Evolutionary conservation across 2,113 vertebrate species (phyloP).

Genomic region (Pipa parva): DNA sequence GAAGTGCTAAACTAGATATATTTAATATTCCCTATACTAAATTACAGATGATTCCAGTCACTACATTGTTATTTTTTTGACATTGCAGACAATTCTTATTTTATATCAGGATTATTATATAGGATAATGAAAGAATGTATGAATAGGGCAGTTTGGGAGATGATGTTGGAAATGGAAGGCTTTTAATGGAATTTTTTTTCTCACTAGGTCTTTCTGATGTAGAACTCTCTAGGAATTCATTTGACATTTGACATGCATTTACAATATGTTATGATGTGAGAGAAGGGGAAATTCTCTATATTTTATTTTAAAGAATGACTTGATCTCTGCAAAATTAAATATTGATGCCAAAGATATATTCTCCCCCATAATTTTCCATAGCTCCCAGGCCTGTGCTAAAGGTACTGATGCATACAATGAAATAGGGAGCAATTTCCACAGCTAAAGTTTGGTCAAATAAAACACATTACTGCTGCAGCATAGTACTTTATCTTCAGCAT

Average conservation of each 20-base stretch:
- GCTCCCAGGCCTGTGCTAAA: slow-evolving; percentile 35
- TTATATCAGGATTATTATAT: slow-evolving; percentile 20
- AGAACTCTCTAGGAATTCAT: not conserved
- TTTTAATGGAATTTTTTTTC: slow-evolving; percentile 1
- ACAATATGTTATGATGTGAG: slow-evolving; percentile 45
- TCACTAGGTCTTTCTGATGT: not conserved
- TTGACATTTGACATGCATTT: not conserved
- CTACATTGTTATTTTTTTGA: slow-evolving; percentile 22
- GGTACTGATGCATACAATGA: slow-evolving; percentile 19
- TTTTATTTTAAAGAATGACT: slow-evolving; percentile 60
- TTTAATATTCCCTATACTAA: slow-evolving; percentile 28
- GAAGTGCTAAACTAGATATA: slow-evolving; percentile 4
- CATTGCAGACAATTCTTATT: slow-evolving; percentile 19
- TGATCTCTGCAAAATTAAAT: slow-evolving; percentile 65
- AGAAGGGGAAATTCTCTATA: slow-evolving; percentile 52
- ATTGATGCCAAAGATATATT: slow-evolving; percentile 54
- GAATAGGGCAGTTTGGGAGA: slow-evolving; percentile 25
- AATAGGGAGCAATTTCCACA: slow-evolving; percentile 45
- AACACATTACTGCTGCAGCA: slow-evolving; percentile 14
- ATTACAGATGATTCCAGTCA: slow-evolving; percentile 24
- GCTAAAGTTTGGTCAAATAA: slow-evolving; percentile 21
- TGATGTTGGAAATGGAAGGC: not conserved
- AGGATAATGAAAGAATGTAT: slow-evolving; percentile 22
- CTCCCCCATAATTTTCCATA: slow-evolving; percentile 39
- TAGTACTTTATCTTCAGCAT: not conserved